Base-by-base conservation (phyloP, 1,140 invertebrate species). In the Gonioctena quinquepunctata region DNA sequence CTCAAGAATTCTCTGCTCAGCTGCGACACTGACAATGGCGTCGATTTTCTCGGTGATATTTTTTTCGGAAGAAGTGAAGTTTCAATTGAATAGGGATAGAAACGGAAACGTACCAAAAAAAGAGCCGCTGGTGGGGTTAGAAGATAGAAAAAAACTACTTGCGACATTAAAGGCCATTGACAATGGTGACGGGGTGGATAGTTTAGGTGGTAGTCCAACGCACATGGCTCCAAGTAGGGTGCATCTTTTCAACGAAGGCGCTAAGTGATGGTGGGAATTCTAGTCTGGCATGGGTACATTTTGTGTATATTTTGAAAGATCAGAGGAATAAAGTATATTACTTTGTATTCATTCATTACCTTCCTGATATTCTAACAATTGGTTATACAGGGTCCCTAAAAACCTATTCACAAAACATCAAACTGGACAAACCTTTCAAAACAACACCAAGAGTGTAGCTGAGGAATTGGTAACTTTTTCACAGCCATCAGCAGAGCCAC, bases 101-200 rank as follows among this genome's bases (percentile, higher is more conserved):
- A 74, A 62, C 28, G 79, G 77, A 64, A 81, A 82, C 69, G 48
- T 79, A 68, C 70, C 73, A 71, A 79, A 82, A 26, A 74, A 74
- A 59, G 74, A 77, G 66, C 71, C 75, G 1, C 54, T 66, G 72
- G 75, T 81, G 69, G 74, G 79, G 60, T 61, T 81, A 62, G 77
- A 84, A 25, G 78, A 84, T 22, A 90, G 90, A 74, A 84, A 85
- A 16, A 88, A 89, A 76, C 77, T 91, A 18, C 80, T 91, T 61
- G 89, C 89, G 13, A 86, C 88, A 0, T 84, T 91, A 68, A 88
- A 88, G 76, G 88, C 87, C 13, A 91, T 90, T 59, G 90, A 91
- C 77, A 83, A 88, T 72, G 88, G 86, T 25, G 87, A 88, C 56
- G 86, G 85, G 68, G 80, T 87, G 28, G 86, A 87, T 28, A 75